Evolutionary conservation across 2,888 invertebrate species (phyloP).

Genomic region (Endotricha flammealis): DNA sequence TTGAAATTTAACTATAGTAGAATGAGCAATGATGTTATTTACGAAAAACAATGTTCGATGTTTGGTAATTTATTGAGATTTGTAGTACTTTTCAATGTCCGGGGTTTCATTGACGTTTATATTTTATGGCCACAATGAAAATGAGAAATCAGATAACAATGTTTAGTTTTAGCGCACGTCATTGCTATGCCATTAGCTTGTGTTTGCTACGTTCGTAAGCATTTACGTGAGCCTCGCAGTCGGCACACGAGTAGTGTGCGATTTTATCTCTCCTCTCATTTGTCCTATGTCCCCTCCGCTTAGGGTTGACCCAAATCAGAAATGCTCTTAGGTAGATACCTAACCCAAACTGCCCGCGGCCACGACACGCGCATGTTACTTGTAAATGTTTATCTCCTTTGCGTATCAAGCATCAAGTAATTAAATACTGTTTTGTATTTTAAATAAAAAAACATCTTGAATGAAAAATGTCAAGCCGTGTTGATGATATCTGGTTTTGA

Average conservation of each 20-base stretch:
- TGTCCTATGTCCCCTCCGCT: conserved; percentile 3
- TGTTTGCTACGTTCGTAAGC: conserved; percentile 1
- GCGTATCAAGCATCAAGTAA: not conserved
- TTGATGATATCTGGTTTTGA: too few relatives aligned
- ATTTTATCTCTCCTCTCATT: conserved; percentile 10
- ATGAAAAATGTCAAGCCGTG: too few relatives aligned
- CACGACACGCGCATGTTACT: not conserved
- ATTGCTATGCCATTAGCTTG: conserved; percentile 3
- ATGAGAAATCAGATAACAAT: too few relatives aligned
- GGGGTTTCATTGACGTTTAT: too few relatives aligned
- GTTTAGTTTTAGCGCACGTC: not conserved
- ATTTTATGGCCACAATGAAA: too few relatives aligned
- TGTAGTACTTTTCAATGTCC: too few relatives aligned
- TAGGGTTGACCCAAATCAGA: conserved; percentile 8
- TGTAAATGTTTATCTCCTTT: conserved; percentile 1
- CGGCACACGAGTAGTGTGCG: conserved; percentile 7
- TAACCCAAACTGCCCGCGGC: conserved; percentile 1
- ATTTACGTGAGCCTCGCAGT: conserved; percentile 7
- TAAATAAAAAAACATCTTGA: too few relatives aligned
- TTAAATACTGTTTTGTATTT: not conserved
- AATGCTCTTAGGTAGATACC: not conserved
- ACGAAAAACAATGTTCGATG: too few relatives aligned
- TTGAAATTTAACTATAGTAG: too few relatives aligned
- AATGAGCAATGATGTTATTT: too few relatives aligned
- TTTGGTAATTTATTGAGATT: too few relatives aligned